A percentile compares a stretch with the other conserved stretches of the same genome.
These are phyloP conservation scores for Apoda limacodes DNA, from an alignment of 2,888 invertebrate species.

Conservation along the genomic window DNA sequence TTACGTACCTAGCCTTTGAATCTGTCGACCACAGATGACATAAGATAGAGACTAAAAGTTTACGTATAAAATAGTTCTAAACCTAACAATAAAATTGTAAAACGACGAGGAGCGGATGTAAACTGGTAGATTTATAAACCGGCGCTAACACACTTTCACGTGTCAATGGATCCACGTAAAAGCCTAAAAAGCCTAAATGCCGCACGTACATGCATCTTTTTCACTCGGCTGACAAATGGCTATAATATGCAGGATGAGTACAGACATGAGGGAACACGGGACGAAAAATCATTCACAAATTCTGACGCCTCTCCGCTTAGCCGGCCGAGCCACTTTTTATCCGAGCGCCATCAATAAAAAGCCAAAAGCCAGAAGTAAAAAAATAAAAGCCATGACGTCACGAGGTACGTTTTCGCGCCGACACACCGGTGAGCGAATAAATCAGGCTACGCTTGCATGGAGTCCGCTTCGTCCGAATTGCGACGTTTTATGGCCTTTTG, in stretches of 20 bases:
- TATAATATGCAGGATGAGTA: slow-evolving; percentile 56
- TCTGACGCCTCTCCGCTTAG: slow-evolving; percentile 53
- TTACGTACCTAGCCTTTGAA: too few relatives aligned
- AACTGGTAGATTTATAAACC: slow-evolving; percentile 56
- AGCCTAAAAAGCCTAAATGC: slow-evolving; percentile 59
- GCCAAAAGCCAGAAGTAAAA: slow-evolving; percentile 35
- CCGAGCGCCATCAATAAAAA: slow-evolving; percentile 64
- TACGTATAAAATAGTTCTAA: not conserved
- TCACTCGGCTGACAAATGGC: slow-evolving; percentile 65
- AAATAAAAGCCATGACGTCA: slow-evolving; percentile 58
- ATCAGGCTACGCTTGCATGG: slow-evolving; percentile 56
- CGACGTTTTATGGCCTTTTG: slow-evolving; percentile 52
- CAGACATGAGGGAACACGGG: slow-evolving; percentile 35
- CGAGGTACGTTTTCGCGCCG: slow-evolving; percentile 60
- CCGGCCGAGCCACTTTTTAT: slow-evolving; percentile 53
- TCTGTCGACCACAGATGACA: too few relatives aligned
- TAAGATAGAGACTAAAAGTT: too few relatives aligned
- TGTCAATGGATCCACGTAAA: slow-evolving; percentile 67
- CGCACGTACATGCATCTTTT: slow-evolving; percentile 60
- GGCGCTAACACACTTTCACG: slow-evolving; percentile 67
- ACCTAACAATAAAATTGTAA: slow-evolving; percentile 24
- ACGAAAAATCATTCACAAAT: slow-evolving; percentile 65
- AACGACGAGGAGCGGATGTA: slow-evolving; percentile 30
- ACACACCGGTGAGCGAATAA: slow-evolving; percentile 57
- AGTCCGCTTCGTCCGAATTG: slow-evolving; percentile 54